These are phyloP conservation scores for Picus viridis DNA, from an alignment of 2,797 vertebrate genomes.

Conservation along the genomic window DNA sequence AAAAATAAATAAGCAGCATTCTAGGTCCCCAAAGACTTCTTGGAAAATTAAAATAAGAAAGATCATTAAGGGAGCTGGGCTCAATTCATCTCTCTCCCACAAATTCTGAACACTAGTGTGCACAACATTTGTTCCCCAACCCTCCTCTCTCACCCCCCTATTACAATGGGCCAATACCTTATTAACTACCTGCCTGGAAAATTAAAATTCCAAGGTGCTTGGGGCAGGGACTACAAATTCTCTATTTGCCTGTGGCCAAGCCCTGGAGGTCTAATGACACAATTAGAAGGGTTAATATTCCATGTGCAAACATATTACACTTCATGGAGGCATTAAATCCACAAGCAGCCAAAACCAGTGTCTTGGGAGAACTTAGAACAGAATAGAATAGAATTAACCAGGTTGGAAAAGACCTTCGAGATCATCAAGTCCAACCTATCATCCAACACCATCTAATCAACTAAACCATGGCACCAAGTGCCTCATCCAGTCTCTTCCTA, in stretches of 20 bases:
- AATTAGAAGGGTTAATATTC: not conserved
- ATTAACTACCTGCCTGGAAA: not conserved
- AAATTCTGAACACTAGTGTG: not conserved
- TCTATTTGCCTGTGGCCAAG: not conserved
- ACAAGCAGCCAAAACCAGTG: conserved; percentile 3
- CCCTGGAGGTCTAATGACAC: not conserved
- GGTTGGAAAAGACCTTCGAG: too few species aligned
- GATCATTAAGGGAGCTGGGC: not conserved
- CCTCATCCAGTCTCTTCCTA: too few species aligned
- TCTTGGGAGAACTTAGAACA: not conserved
- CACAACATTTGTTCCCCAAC: not conserved
- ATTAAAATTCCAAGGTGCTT: not conserved
- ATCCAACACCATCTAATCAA: too few species aligned
- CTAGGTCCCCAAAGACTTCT: not conserved
- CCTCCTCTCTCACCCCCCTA: too few species aligned
- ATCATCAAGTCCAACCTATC: too few species aligned
- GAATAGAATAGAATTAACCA: too few species aligned
- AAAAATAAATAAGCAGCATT: not conserved
- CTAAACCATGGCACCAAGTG: too few species aligned
- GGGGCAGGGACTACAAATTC: not conserved
- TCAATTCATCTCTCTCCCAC: not conserved
- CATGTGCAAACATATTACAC: conserved; percentile 31
- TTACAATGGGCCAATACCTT: not conserved
- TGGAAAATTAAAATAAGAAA: not conserved
- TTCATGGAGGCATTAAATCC: conserved; percentile 7